Evolutionary conservation across 2,113 vertebrate genomes (phyloP).

Genomic region (Apodemus speciosus): DNA sequence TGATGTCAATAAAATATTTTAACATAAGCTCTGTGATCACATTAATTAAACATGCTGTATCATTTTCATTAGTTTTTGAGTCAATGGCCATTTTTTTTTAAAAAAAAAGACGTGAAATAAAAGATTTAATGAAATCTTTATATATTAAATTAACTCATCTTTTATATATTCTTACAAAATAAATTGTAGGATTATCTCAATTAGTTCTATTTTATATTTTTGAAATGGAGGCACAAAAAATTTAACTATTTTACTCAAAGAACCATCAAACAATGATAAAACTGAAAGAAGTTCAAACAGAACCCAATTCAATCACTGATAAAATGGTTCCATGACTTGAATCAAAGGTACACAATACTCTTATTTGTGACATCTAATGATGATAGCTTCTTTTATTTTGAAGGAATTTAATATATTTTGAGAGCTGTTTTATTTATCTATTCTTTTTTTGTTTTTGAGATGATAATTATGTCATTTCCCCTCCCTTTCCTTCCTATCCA

Average conservation of each 20-base stretch:
- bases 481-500: neutral
- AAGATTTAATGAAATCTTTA: neutral
- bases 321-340: neutral
- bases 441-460: neutral
- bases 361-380: neutral
- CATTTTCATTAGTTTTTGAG: neutral
- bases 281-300: neutral
- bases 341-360: neutral
- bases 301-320: neutral
- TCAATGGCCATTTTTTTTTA: neutral
- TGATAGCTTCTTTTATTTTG: neutral
- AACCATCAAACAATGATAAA: neutral
- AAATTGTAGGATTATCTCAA: neutral
- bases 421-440: neutral
- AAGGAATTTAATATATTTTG: neutral
- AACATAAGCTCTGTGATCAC: neutral
- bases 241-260: conserved; percentile 4
- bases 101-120: conserved; percentile 8
- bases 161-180: neutral
- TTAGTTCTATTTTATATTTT: neutral
- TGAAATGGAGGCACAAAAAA: neutral
- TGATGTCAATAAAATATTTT: neutral
- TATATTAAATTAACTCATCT: neutral
- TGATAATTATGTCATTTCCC: neutral
- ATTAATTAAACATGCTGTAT: conserved; percentile 1